phyloP scores from a whole-genome alignment of 2,888 invertebrate genomes.

The Xestia rhomboidea region DNA sequence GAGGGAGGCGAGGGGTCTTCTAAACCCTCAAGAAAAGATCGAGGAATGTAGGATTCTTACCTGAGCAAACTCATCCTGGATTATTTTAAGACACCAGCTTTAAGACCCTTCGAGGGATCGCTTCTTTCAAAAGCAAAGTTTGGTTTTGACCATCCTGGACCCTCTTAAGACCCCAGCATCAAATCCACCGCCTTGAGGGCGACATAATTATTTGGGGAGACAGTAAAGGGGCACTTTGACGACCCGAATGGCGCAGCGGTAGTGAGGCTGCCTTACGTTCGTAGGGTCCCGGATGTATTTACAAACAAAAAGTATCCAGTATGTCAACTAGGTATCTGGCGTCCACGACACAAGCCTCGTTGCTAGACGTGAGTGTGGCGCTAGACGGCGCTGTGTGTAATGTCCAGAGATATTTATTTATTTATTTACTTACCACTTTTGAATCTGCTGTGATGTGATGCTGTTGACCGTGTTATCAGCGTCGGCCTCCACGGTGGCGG shows the following conservation, averaged over 20 bases:
- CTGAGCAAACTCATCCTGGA: not conserved
- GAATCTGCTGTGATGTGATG: conserved; percentile 75
- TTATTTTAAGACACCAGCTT: not conserved
- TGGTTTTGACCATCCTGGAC: not conserved
- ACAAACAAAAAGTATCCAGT: too few species aligned
- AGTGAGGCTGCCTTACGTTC: too few species aligned
- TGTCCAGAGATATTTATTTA: too few species aligned
- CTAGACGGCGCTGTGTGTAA: too few species aligned
- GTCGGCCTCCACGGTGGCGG: conserved; percentile 79
- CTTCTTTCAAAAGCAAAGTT: not conserved
- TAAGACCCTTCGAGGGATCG: not conserved
- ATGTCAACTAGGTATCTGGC: too few species aligned
- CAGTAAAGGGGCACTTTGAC: too few species aligned
- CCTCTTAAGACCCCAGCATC: not conserved
- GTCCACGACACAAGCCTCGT: too few species aligned
- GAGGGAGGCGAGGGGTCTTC: too few species aligned
- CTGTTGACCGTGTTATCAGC: conserved; percentile 77
- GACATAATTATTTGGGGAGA: too few species aligned
- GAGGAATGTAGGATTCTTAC: not conserved
- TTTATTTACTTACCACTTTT: conserved; percentile 76
- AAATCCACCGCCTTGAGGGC: not conserved
- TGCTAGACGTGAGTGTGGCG: too few species aligned
- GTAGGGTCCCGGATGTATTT: too few species aligned
- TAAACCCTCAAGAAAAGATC: not conserved
- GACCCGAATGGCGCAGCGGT: too few species aligned